Evolutionary conservation across 2,797 vertebrate species (phyloP).

Genomic region (Mycteria americana): DNA sequence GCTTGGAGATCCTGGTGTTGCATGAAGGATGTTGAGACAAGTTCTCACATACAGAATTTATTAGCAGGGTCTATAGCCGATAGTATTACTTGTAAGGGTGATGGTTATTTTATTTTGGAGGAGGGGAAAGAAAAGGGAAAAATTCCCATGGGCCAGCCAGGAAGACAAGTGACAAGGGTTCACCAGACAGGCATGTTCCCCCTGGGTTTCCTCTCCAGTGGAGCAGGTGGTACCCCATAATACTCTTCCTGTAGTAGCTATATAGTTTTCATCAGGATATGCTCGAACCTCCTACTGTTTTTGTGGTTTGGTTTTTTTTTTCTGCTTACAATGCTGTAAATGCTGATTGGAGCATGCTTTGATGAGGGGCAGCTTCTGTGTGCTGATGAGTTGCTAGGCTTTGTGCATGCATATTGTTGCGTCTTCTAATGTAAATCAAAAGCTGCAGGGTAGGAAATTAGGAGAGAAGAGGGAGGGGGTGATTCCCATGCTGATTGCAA

Average conservation of each 20-base stretch:
- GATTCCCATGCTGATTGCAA: not conserved
- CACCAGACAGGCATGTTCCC: not conserved
- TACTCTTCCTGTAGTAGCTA: not conserved
- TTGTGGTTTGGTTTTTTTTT: not conserved
- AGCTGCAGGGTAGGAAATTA: not conserved
- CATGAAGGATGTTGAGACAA: not conserved
- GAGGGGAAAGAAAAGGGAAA: not conserved
- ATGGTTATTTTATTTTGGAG: not conserved
- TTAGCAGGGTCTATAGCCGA: not conserved
- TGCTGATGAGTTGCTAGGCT: fast-evolving
- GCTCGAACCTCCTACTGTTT: not conserved
- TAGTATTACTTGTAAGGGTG: not conserved
- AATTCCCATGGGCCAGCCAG: not conserved
- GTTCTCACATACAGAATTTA: not conserved
- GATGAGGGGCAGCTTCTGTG: not conserved
- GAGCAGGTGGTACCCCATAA: not conserved
- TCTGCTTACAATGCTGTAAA: not conserved
- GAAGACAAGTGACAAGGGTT: not conserved
- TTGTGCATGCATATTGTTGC: not conserved
- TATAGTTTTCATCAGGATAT: not conserved
- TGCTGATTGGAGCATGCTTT: not conserved
- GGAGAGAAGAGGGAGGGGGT: not conserved
- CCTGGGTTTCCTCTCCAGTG: not conserved
- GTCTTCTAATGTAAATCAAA: not conserved
- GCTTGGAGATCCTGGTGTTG: not conserved